Conservation (phyloP, 2,113 vertebrate genomes). For the Brachyhypopomus occidentalis region DNA sequence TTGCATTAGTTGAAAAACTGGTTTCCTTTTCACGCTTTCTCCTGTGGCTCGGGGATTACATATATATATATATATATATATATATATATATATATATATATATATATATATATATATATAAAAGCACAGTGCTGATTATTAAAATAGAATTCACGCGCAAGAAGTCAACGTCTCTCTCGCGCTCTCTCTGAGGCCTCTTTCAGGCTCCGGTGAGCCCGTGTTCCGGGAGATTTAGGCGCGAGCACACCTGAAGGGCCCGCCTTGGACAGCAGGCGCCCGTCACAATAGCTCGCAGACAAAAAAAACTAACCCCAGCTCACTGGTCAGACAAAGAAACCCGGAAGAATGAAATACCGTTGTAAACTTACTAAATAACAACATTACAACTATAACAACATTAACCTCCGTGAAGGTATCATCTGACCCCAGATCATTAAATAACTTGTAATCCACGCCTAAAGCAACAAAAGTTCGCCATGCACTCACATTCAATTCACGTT, state of each 20-base stretch:
- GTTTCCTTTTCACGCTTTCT: conserved; percentile 36
- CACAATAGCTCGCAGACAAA: neutral
- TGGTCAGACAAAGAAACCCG: neutral
- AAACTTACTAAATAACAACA: neutral
- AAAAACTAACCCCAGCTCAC: neutral
- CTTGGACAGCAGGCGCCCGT: neutral
- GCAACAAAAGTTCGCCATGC: neutral
- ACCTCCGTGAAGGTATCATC: too few relatives aligned
- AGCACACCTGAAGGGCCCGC: neutral
- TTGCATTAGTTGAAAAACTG: conserved; percentile 30
- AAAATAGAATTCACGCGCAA: neutral
- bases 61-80: neutral
- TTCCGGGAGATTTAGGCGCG: neutral
- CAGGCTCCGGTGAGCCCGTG: conserved; percentile 15
- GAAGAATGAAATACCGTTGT: neutral
- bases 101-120: neutral
- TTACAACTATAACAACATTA: too few relatives aligned
- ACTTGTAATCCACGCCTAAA: too few relatives aligned
- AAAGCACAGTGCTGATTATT: neutral
- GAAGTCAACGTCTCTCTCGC: conserved; percentile 6
- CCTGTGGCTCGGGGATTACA: conserved; percentile 14
- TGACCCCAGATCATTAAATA: too few relatives aligned
- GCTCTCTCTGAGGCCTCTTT: neutral
- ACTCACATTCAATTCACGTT: neutral
- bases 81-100: neutral